phyloP scores from a whole-genome alignment of 2,113 vertebrate genomes.

The Epinephelus moara region DNA sequence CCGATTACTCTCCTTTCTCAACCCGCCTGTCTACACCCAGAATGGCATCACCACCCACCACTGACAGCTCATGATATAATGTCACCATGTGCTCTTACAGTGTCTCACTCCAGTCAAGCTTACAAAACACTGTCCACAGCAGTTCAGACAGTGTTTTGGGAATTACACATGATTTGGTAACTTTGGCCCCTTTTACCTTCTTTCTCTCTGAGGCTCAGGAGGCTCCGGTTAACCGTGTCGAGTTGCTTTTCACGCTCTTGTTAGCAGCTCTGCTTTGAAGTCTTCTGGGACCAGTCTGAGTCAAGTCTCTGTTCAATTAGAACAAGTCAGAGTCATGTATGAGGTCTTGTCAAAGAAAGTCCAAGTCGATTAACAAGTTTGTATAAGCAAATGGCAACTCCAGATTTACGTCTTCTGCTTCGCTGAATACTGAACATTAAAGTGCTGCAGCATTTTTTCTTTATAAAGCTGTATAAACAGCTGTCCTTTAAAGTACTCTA shows the following conservation, averaged over 20 bases:
- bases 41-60: constrained; percentile 38
- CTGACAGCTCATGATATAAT: constrained; percentile 33
- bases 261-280: constrained; percentile 1
- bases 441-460: not conserved
- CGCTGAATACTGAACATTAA: not conserved
- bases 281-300: not conserved
- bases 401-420: not conserved
- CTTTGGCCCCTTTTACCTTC: constrained; percentile 7
- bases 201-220: constrained; percentile 22
- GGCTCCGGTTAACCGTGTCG: not conserved
- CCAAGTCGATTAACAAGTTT: not conserved
- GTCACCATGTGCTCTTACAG: constrained; percentile 23
- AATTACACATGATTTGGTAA: constrained; percentile 48
- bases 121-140: constrained; percentile 33
- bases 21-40: constrained; percentile 41
- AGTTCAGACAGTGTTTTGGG: constrained; percentile 17
- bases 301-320: not conserved
- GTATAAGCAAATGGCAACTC: not conserved
- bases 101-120: constrained; percentile 14
- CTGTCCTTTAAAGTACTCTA: not conserved
- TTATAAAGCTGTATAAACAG: not conserved
- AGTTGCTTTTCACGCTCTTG: not conserved
- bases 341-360: not conserved
- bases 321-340: not conserved
- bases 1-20: constrained; percentile 43